phyloP scores from a whole-genome alignment of 2,113 vertebrate genomes.

The Aplodontia rufa region DNA sequence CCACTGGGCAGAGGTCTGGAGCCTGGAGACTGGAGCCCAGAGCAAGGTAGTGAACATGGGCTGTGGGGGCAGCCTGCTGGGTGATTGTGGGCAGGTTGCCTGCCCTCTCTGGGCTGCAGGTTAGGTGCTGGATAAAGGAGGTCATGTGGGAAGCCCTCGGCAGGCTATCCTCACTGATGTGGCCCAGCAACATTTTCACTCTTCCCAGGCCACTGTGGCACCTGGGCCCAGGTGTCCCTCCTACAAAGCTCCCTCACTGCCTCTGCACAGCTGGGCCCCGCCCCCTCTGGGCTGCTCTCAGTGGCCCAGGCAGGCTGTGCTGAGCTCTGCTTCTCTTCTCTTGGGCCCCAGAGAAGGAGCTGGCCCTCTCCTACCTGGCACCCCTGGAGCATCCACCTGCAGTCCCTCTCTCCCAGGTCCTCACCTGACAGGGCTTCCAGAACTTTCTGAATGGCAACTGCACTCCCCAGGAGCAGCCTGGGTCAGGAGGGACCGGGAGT shows the following conservation, averaged over 20 bases:
- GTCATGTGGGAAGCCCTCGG: not conserved
- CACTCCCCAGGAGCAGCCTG: accelerated
- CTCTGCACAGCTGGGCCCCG: not conserved
- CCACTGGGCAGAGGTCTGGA: too few species aligned
- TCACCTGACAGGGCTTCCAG: accelerated
- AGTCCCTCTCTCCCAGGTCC: not conserved
- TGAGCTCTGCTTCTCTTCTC: not conserved
- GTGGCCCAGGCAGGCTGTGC: accelerated
- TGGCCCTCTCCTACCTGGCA: accelerated
- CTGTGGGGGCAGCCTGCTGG: accelerated
- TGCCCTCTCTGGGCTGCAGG: not conserved
- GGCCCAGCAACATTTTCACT: not conserved
- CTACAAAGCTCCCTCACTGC: not conserved
- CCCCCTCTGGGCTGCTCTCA: not conserved
- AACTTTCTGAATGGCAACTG: not conserved
- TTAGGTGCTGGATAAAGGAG: not conserved
- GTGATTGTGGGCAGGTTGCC: not conserved
- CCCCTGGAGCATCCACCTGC: accelerated
- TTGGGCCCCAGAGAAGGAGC: accelerated
- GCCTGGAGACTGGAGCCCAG: not conserved
- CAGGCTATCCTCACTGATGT: accelerated
- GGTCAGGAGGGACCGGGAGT: too few species aligned
- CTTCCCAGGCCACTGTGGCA: accelerated
- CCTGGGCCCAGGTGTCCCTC: not conserved
- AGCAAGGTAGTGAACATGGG: accelerated